Conservation (phyloP, 1,140 invertebrate species). For the Ostrea denselamellosa region DNA sequence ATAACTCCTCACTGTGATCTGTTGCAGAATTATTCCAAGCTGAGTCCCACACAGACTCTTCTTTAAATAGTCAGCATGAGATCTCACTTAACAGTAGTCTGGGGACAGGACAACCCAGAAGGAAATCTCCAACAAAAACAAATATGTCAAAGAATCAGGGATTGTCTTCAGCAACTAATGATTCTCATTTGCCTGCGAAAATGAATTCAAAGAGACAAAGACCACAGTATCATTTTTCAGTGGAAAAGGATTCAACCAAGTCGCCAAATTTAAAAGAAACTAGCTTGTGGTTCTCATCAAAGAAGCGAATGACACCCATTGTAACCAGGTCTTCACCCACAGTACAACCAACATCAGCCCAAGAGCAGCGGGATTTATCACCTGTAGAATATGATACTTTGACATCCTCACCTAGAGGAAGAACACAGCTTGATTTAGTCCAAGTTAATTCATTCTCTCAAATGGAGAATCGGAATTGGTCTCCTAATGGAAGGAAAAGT, state of each 20-base stretch:
- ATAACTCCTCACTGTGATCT: neutral
- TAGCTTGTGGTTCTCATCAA: neutral
- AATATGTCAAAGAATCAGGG: neutral
- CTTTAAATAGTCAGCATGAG: neutral
- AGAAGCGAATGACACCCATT: neutral
- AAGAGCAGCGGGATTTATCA: neutral
- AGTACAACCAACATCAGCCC: neutral
- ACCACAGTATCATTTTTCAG: neutral
- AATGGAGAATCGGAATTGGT: neutral
- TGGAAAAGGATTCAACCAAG: neutral
- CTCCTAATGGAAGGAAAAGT: neutral
- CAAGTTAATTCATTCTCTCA: neutral
- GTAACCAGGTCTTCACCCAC: neutral
- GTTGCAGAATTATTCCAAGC: neutral
- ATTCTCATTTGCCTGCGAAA: neutral
- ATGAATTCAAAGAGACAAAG: neutral
- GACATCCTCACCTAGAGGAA: neutral
- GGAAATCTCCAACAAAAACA: conserved; percentile 2
- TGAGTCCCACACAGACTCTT: neutral
- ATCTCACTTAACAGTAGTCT: neutral
- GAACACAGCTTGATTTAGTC: neutral
- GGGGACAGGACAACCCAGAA: neutral
- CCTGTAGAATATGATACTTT: neutral
- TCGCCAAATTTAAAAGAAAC: neutral
- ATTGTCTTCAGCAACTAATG: neutral